Evolutionary conservation across 2,113 vertebrate genomes (phyloP).

Genomic region (Myxocyprinus asiaticus): DNA sequence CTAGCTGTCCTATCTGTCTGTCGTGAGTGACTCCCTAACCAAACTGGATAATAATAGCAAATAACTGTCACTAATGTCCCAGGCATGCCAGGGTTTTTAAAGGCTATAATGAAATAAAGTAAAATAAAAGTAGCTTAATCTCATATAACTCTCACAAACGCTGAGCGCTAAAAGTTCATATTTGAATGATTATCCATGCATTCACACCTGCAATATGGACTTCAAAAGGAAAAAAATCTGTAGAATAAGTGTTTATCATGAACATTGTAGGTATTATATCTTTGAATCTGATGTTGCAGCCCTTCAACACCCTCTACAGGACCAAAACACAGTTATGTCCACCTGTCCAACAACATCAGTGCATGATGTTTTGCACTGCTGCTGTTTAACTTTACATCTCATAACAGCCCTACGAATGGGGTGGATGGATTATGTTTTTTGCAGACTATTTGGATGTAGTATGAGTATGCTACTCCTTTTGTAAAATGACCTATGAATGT

Average conservation of each 20-base stretch:
- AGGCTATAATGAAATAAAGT: constrained; percentile 4
- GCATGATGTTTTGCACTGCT: constrained; percentile 4
- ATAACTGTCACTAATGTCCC: background rate
- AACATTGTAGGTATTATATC: background rate
- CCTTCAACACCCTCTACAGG: background rate
- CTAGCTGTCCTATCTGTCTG: constrained; percentile 12
- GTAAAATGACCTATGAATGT: constrained; percentile 31
- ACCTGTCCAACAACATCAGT: background rate
- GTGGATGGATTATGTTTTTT: background rate
- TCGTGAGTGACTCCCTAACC: background rate
- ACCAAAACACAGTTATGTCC: background rate
- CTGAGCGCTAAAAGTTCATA: background rate
- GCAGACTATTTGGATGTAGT: background rate
- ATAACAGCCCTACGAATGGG: background rate
- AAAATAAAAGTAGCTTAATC: constrained; percentile 1
- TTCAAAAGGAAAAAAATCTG: background rate
- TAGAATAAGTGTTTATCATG: too few relatives aligned
- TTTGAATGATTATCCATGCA: background rate
- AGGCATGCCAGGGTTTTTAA: constrained; percentile 36
- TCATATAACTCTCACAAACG: background rate
- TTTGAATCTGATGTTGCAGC: background rate
- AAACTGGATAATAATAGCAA: constrained; percentile 1
- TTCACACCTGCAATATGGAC: constrained; percentile 1
- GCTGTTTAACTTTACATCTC: background rate
- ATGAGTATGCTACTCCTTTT: constrained; percentile 3